A percentile compares a stretch with the other conserved stretches of the same genome.
Conservation (phyloP, 2,113 vertebrate species). For the Serilophus lunatus region DNA sequence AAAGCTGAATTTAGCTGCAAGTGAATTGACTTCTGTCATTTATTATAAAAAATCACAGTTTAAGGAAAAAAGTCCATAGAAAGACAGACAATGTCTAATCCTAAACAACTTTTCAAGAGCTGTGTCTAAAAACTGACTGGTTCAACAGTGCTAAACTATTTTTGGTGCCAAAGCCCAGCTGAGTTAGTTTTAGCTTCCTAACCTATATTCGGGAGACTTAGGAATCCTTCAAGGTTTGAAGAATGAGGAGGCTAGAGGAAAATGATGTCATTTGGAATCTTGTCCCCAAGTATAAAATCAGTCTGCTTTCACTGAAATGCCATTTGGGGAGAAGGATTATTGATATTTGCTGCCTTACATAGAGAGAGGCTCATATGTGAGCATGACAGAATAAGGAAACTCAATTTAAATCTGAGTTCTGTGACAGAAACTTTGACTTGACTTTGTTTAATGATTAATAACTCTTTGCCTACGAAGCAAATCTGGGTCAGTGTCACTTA, state of each 20-base stretch:
- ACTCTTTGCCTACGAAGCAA: neutral
- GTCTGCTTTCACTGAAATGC: neutral
- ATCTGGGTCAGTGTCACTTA: neutral
- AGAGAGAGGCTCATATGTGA: neutral
- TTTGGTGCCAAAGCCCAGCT: neutral
- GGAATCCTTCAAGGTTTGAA: neutral
- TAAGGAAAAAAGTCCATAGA: neutral
- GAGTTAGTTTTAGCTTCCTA: neutral
- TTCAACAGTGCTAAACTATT: neutral
- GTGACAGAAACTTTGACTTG: neutral
- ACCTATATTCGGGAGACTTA: neutral
- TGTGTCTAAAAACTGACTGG: neutral
- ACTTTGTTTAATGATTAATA: neutral
- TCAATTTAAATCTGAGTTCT: neutral
- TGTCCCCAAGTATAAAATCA: neutral
- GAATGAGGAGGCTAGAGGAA: neutral
- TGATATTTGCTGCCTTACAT: neutral
- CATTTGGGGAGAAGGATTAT: neutral
- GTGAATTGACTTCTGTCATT: neutral
- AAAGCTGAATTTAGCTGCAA: neutral
- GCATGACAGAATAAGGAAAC: neutral
- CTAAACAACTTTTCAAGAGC: neutral
- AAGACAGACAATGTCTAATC: neutral
- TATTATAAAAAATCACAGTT: neutral
- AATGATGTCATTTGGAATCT: neutral